Base-by-base conservation (phyloP, 1,140 invertebrate species). In the Reticulitermes speratus region DNA sequence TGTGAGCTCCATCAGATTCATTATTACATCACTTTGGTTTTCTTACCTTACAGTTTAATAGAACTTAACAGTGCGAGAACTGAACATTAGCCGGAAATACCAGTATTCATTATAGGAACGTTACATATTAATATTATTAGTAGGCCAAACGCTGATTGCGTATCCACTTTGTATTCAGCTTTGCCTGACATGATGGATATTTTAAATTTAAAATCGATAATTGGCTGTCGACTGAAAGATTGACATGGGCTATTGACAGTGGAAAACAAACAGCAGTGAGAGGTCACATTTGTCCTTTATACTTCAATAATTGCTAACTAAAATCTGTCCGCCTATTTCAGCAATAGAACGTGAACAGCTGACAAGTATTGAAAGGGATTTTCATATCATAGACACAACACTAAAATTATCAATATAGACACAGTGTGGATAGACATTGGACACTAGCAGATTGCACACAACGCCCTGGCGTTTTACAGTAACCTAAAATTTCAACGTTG, bases 151-250 rank as follows among this genome's bases (percentile, higher is more conserved):
- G n/a, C n/a, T 75, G 65, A 75, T 75, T 75, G 59, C 48, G 48
- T 48, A 65, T 65, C 55, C 55, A 59, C 21, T 59, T 59, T 75
- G 65, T 75, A 9, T 75, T 75, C 65, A 75, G 25, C 25, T 75
- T n/a, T 30, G 25, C 16, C 5, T 75, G n/a, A 75, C 65, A 75
- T 75, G 65, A 6, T 75, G 65, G 65, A 75, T 75, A 75, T 75
- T 75, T 75, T 25, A 75, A 75, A 75, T 75, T 75, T 75, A 75
- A 75, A 75, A 75, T 75, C 65, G 65, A 75, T 75, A 75, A 75
- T 75, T 75, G 65, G 65, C 65, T 75, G 25, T 75, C 65, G 65
- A 75, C 65, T 75, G 65, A n/a, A 75, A 75, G 65, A 65, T 30
- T 75, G 65, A 75, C 65, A 75, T 25, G 25, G 59, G 65, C 25